phyloP scores from a whole-genome alignment of 2,888 invertebrate species.

The Macaria notata region DNA sequence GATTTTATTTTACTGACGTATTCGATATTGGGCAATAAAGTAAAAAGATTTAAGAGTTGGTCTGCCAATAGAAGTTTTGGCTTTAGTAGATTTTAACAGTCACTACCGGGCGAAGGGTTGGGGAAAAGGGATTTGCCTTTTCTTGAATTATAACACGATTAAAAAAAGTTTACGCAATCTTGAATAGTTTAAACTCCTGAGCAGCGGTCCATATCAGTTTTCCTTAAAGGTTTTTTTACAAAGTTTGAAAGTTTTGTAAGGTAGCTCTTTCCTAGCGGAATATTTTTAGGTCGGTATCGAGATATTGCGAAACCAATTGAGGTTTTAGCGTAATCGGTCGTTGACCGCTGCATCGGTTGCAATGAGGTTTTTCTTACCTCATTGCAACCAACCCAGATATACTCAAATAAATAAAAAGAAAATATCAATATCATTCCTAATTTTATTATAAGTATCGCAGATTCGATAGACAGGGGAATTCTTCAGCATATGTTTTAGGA shows the following conservation, averaged over 20 bases:
- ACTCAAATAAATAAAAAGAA: no score
- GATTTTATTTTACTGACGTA: conserved; percentile 45
- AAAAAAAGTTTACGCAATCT: conserved; percentile 30
- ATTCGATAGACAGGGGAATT: no score
- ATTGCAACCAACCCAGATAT: no score
- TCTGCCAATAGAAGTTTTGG: conserved; percentile 55
- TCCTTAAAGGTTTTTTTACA: conserved; percentile 2
- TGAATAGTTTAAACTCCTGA: conserved; percentile 13
- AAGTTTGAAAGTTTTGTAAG: background rate
- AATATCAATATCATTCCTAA: no score
- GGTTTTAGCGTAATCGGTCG: no score
- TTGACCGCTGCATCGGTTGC: no score
- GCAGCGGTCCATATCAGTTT: conserved; percentile 1
- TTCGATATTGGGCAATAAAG: conserved; percentile 46
- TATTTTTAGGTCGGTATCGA: background rate
- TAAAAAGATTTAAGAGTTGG: conserved; percentile 56
- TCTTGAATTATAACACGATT: conserved; percentile 32
- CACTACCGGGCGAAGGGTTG: conserved; percentile 33
- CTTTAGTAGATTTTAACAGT: conserved; percentile 53
- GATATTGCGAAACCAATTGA: no score
- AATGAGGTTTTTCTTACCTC: no score
- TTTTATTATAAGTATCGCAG: no score
- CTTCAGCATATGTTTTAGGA: no score
- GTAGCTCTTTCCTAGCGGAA: background rate
- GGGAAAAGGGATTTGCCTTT: conserved; percentile 26